A percentile compares a stretch with the other conserved stretches of the same genome.
Conservation (phyloP, 1,140 invertebrate genomes). For the Heliothis subflexa region DNA sequence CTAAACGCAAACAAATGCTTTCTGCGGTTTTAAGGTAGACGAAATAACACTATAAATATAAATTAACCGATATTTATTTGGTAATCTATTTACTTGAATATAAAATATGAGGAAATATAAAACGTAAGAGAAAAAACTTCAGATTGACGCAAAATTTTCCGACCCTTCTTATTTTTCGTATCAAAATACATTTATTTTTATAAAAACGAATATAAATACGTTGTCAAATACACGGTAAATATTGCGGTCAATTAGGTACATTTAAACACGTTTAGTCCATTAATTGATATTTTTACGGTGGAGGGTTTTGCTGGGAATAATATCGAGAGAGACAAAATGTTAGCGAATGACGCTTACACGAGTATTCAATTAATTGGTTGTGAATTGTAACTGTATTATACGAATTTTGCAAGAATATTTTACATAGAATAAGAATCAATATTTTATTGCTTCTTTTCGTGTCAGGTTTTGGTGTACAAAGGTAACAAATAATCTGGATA, state of each 20-base stretch:
- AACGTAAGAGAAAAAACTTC: no score
- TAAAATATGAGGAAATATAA: no score
- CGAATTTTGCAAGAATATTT: no score
- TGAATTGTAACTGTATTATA: slow-evolving; percentile 18
- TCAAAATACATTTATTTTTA: not conserved
- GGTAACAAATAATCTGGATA: no score
- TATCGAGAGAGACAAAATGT: slow-evolving; percentile 32
- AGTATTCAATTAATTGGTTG: slow-evolving; percentile 43
- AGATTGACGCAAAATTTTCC: no score
- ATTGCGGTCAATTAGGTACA: slow-evolving; percentile 25
- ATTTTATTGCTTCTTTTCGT: not conserved
- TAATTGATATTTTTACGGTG: slow-evolving; percentile 32
- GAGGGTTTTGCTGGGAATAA: slow-evolving; percentile 18
- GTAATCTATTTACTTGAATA: no score
- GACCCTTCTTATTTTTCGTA: no score
- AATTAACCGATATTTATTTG: no score
- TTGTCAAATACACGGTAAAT: slow-evolving; percentile 15
- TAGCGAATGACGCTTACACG: slow-evolving; percentile 32
- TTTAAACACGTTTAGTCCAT: slow-evolving; percentile 44
- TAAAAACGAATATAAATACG: not conserved
- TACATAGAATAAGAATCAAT: not conserved
- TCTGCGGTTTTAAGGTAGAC: no score
- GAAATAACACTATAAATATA: no score
- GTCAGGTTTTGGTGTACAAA: no score
- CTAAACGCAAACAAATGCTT: no score